Evolutionary conservation across 2,113 vertebrate genomes (phyloP).

Genomic region (Agapornis roseicollis): DNA sequence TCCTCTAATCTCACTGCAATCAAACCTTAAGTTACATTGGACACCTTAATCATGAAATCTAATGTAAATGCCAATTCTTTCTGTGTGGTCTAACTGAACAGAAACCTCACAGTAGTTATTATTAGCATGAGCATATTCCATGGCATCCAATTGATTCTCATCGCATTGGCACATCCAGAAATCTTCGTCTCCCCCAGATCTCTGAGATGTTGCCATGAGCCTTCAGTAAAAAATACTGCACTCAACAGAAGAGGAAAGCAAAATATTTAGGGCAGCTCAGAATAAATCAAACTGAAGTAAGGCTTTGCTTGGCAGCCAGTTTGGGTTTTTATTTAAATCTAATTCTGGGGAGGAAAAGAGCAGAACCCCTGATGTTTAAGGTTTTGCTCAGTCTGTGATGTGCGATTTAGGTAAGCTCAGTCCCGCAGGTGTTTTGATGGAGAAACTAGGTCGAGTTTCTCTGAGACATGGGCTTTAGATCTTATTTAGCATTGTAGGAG

Average conservation of each 20-base stretch:
- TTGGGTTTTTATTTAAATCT: not conserved
- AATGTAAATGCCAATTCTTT: not conserved
- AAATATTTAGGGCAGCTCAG: constrained; percentile 47
- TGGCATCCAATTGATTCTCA: not conserved
- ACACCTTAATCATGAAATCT: not conserved
- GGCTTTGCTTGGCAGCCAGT: not conserved
- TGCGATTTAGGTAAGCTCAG: not conserved
- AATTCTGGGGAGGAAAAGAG: not conserved
- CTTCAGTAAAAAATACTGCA: not conserved
- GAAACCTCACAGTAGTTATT: not conserved
- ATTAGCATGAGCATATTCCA: not conserved
- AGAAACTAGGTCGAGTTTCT: constrained; percentile 45
- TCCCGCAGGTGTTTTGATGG: not conserved
- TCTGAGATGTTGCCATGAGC: not conserved
- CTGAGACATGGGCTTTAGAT: not conserved
- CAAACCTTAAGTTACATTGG: not conserved
- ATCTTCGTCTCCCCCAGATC: not conserved
- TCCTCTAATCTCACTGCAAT: not conserved
- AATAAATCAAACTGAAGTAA: constrained; percentile 21
- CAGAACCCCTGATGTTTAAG: not conserved
- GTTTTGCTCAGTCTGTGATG: not conserved
- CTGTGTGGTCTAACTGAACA: not conserved
- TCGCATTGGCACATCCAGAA: not conserved
- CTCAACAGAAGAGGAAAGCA: not conserved
- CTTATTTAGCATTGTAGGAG: not conserved